Percentiles rank a stretch among this genome's conserved stretches.
phyloP scores from a whole-genome alignment of 2,888 invertebrate species.

The Acanthosepion lycidas region DNA sequence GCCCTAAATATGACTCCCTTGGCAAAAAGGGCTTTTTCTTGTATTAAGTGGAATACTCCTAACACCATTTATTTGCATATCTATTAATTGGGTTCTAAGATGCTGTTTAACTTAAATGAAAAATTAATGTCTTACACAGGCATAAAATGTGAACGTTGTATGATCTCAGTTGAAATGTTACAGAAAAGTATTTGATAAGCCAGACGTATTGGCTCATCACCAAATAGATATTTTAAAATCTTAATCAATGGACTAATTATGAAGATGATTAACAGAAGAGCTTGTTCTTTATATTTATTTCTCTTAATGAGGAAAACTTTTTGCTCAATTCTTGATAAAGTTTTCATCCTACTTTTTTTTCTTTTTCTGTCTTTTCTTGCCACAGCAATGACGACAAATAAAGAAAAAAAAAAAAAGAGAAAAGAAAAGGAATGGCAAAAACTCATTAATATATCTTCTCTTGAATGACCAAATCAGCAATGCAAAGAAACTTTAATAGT shows the following conservation, averaged over 20 bases:
- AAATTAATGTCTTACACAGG: too few relatives aligned
- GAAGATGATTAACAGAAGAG: background rate
- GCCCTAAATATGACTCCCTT: too few relatives aligned
- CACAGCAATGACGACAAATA: background rate
- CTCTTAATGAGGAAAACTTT: background rate
- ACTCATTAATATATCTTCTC: background rate
- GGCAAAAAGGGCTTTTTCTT: too few relatives aligned
- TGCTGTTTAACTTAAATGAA: too few relatives aligned
- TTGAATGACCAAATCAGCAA: background rate
- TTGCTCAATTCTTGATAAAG: background rate
- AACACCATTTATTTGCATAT: too few relatives aligned
- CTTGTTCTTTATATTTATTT: background rate
- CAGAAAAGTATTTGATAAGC: background rate
- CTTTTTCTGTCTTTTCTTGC: background rate
- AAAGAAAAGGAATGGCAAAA: background rate
- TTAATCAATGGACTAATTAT: background rate
- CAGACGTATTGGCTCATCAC: background rate
- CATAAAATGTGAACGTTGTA: background rate
- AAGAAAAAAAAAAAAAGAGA: background rate
- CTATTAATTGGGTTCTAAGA: too few relatives aligned
- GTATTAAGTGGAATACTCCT: too few relatives aligned
- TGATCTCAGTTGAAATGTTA: background rate
- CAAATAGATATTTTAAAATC: slow-evolving; percentile 23
- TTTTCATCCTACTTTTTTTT: background rate
- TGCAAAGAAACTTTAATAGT: background rate